These are phyloP conservation scores for Pseudonaja textilis DNA, from an alignment of 2,113 vertebrate species.

Conservation along the genomic window DNA sequence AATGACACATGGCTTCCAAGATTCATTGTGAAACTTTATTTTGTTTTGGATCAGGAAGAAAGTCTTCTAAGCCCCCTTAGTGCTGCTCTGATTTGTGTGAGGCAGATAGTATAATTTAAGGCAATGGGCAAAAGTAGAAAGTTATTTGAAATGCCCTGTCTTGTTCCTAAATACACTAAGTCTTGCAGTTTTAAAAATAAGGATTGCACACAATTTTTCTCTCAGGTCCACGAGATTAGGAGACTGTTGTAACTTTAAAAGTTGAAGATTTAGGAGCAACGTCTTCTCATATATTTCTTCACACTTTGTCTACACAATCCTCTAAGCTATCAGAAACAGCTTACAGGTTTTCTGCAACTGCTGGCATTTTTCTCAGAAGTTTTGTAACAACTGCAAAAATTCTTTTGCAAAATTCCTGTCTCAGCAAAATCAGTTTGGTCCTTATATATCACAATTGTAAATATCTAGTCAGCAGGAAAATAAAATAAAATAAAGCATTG, in stretches of 20 bases:
- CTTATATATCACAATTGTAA: constrained; percentile 5
- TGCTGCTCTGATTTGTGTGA: not conserved
- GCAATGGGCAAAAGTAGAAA: not conserved
- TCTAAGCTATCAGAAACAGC: not conserved
- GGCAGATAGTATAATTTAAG: not conserved
- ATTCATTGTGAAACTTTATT: not conserved
- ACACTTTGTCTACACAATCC: not conserved
- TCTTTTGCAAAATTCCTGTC: not conserved
- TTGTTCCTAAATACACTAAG: not conserved
- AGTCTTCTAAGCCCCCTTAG: not conserved
- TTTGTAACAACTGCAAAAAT: not conserved
- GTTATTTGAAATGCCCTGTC: not conserved
- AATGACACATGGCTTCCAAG: not conserved
- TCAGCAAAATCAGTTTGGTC: constrained; percentile 15
- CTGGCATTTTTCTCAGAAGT: not conserved
- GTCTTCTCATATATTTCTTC: not conserved
- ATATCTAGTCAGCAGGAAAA: not conserved
- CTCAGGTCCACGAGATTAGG: not conserved
- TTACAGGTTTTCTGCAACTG: constrained; percentile 9
- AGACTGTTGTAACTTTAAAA: not conserved
- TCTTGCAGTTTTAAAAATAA: not conserved
- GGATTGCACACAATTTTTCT: not conserved
- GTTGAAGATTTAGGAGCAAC: not conserved
- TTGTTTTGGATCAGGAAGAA: not conserved
- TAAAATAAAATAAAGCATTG: not conserved